phyloP scores from a whole-genome alignment of 2,888 invertebrate species.

The Carterocephalus palaemon region DNA sequence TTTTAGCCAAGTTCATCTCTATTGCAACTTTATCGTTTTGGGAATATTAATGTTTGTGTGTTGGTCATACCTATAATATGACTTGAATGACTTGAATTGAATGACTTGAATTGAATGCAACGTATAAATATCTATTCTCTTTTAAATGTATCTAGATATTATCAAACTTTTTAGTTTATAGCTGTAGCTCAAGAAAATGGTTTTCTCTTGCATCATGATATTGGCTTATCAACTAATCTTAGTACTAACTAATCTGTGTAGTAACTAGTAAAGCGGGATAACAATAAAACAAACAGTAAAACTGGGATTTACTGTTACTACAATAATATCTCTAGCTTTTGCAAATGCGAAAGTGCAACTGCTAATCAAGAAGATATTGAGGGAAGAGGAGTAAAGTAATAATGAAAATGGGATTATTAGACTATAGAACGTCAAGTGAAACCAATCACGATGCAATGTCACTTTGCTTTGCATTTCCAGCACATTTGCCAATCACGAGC shows the following conservation, averaged over 20 bases:
- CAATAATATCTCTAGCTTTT: no score
- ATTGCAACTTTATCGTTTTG: conserved; percentile 24
- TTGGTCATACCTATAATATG: conserved; percentile 22
- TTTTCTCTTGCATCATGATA: neutral
- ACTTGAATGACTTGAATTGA: no score
- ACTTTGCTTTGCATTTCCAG: no score
- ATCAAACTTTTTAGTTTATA: conserved; percentile 23
- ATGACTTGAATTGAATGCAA: conserved; percentile 25
- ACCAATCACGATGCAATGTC: no score
- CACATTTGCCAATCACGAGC: no score
- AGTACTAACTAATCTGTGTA: no score
- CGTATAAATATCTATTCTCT: conserved; percentile 18
- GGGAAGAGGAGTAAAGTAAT: conserved; percentile 1
- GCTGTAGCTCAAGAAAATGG: conserved; percentile 7
- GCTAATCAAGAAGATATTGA: conserved; percentile 1
- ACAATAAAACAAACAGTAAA: no score
- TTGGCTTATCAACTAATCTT: neutral
- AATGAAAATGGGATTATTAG: conserved; percentile 6
- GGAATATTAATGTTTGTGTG: conserved; percentile 21
- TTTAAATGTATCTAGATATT: conserved; percentile 22
- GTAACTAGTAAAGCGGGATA: no score
- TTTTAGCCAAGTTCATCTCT: neutral
- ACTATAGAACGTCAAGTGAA: conserved; percentile 1
- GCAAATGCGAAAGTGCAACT: no score
- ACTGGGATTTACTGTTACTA: no score